These are phyloP conservation scores for Dendrolimus pini DNA, from an alignment of 2,888 invertebrate species.

Conservation along the genomic window DNA sequence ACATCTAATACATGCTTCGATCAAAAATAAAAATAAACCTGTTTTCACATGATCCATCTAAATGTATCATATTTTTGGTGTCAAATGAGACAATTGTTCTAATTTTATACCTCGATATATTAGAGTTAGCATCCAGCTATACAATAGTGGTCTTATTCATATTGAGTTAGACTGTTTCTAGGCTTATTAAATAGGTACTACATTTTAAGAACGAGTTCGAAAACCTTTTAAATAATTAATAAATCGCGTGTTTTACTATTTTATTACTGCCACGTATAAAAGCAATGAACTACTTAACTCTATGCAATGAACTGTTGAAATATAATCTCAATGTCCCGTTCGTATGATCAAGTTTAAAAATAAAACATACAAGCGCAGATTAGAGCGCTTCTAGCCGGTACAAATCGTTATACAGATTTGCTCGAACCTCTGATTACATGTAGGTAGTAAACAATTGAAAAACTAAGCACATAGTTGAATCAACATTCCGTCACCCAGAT, in stretches of 20 bases:
- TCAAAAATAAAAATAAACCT: too few relatives aligned
- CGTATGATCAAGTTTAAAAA: not conserved
- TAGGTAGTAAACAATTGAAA: slow-evolving; percentile 12
- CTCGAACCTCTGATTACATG: not conserved
- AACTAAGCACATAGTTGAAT: slow-evolving; percentile 23
- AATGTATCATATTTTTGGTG: too few relatives aligned
- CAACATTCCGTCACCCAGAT: slow-evolving; percentile 47
- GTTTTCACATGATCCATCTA: too few relatives aligned
- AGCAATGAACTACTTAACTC: not conserved
- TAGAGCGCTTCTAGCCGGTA: not conserved
- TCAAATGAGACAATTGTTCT: too few relatives aligned
- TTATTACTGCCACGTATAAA: not conserved
- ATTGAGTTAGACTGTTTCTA: not conserved
- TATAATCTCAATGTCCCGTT: not conserved
- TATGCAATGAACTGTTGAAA: not conserved
- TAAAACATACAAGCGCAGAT: not conserved
- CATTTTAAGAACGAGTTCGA: not conserved
- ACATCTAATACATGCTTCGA: too few relatives aligned
- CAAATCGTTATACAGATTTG: too few relatives aligned
- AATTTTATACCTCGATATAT: too few relatives aligned
- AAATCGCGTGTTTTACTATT: not conserved
- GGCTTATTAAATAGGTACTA: not conserved
- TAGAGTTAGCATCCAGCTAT: too few relatives aligned
- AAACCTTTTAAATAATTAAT: not conserved
- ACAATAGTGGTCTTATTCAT: too few relatives aligned